Evolutionary conservation across 2,888 invertebrate species (phyloP), one percentile per base, ranked within the genome.

Genomic region (Melieria omissa): DNA sequence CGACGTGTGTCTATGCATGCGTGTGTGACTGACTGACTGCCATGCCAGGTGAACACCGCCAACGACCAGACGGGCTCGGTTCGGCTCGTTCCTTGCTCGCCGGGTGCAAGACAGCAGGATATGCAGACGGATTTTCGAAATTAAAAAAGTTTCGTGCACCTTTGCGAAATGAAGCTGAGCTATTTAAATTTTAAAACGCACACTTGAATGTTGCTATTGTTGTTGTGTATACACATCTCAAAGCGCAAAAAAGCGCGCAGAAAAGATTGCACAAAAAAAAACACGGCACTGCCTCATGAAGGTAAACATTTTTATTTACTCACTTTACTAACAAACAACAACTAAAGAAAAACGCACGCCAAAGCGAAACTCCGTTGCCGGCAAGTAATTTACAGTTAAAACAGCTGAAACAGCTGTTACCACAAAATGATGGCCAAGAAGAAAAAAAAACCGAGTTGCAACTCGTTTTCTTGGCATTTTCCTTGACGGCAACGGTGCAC

Each of bases 1-100:
- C 82, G 78, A 76, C 78, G 72, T 78, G 78, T 76, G 77, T 70
- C 77, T 72, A 73, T 71, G 70, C 72, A 74, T 76, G 82, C 79
- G 82, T 82, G 81, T 83, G 79, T 80, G 83, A 83, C 79, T 81
- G 83, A 83, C 79, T 81, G 16, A 16, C 16, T 16, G 16, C 16
- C 16, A 16, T 2, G 16, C 16, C 16, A 16, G 16, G 16, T 16
- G 16, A 16, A 16, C 16, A 16, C 16, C 16, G 16, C 16, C 16
- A 16, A 16, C 16, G 16, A 16, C 16, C 16, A 16, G 16, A 16
- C 16, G 16, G 16, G 16, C 16, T 16, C 16, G 16, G 16, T 2
- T 16, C 16, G 16, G 16, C 16, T 16, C 16, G 16, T 16, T 16
- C 16, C 16, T 16, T 2, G 16, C 16, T 9, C 29, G 49, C 8